Base-by-base conservation (phyloP, 2,797 vertebrate genomes). In the Sciaenops ocellatus region DNA sequence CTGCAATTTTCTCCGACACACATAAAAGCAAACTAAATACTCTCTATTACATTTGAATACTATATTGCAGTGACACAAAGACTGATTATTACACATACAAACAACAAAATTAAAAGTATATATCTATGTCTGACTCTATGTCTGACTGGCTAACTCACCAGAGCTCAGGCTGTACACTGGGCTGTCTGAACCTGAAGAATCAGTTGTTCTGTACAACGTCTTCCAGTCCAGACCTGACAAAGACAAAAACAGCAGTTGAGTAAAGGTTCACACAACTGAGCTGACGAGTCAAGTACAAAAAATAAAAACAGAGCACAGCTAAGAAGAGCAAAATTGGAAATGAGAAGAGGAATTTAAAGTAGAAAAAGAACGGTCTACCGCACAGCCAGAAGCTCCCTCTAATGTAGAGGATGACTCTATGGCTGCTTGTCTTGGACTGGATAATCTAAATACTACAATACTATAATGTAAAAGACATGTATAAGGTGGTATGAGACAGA, bases 201-300 rank as follows among this genome's bases (percentile, higher is more conserved):
- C 76, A 15, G 65, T 17, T 52, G 90, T 83, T 80, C 93, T 87
- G 90, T 95, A 96, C 88, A 96, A 90, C 2, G 81, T 88, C 76
- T 86, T 91, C 22, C 78, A 89, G 68, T 94, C 93, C 86, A 96
- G 87, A 91, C 94, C 95, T 96, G 82, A 67, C 17, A 82, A 42
- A 72, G 13, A 79, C 24, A 80, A 26, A 76, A 50, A 60, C 4
- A 63, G 7, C 6, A 48, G 55, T 3, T 61, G 4, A 69, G 30
- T 59, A 28, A 42, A 38, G 6, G 24, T 42, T 48, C 5, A 55
- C 8, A 63, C 5, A 28, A 47, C 3, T 0, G 3, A 51, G 28
- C 17, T 16, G 12, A 63, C 2, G 2, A 46, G 4, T 44, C 5
- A 9, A 15, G 3, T 15, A 42, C 7, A 34, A 50, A 44, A 51